Evolutionary conservation across 2,888 invertebrate genomes (phyloP), one percentile per base, ranked within the genome.

Genomic region (Euzetes globulus): DNA sequence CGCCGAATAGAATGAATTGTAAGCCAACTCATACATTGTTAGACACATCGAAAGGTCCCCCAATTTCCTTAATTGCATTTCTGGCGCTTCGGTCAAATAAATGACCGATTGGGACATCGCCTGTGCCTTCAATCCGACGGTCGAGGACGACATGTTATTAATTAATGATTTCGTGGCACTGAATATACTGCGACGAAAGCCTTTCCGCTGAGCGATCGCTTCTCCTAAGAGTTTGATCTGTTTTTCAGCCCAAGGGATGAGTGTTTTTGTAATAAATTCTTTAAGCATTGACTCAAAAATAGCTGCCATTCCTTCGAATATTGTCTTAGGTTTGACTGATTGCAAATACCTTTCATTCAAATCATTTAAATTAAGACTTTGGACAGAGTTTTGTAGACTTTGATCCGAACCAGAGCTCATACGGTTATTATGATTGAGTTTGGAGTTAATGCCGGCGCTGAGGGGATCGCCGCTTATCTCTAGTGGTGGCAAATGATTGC

Each of bases 41-140:
- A 97, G 94, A 87, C 98, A 89, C 83, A 99, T 97, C 84, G 94
- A 94, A 9, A 99, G 85, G 84, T 99, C 99, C 0, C 93, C 98
- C 58, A 98, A 84, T 75, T 95, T 89, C 76, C 99, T 87, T 71
- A 94, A 87, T 83, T 98, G 96, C 77, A 98, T 85, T 84, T 99
- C 98, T 0, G 92, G 90, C 7, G 85, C 84, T 77, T 87, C 86
- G 50, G 81, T 80, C 5, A 84, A 81, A 77, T 83, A 84, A 25
- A 76, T 55, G 27, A 92, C 91, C 15, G 63, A 29, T 60, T 52
- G 47, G n/a, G 70, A 72, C 22, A 22, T 25, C 47, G n/a, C 25
- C 27, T 33, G 19, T n/a, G 41, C 52, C 37, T 33, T 72, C 6
- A 75, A 7, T 52, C 68, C 60, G 17, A 76, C 55, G 3, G 76